Evolutionary conservation across 2,797 vertebrate genomes (phyloP).

Genomic region (Neosilurus hyrtlii): DNA sequence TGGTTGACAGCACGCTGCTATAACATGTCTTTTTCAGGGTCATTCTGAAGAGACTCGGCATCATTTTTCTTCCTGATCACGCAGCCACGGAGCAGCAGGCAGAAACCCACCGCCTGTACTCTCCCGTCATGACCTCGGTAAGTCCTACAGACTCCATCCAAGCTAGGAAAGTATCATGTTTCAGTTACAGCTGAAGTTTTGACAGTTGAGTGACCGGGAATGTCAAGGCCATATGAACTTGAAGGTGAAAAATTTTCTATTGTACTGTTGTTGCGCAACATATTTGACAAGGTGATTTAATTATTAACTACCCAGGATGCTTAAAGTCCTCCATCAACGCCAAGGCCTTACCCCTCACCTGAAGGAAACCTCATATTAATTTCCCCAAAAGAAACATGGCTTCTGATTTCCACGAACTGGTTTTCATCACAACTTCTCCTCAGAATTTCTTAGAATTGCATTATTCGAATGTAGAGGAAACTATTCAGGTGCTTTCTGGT

Average conservation of each 20-base stretch:
- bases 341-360: neutral
- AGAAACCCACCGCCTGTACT: slow-evolving; percentile 62
- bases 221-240: no score
- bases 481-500: neutral
- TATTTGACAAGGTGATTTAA: neutral
- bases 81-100: slow-evolving; percentile 62
- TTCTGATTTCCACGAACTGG: no score
- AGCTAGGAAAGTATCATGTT: neutral
- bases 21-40: slow-evolving; percentile 57
- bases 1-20: slow-evolving; percentile 11
- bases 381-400: no score
- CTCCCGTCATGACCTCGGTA: slow-evolving; percentile 70
- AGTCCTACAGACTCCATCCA: slow-evolving; percentile 50
- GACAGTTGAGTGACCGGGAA: neutral
- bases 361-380: neutral
- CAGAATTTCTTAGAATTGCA: no score
- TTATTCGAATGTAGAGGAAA: no score
- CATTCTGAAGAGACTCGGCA: slow-evolving; percentile 70
- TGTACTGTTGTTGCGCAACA: no score
- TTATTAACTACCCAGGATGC: neutral
- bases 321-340: neutral
- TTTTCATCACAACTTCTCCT: no score
- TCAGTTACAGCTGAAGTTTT: neutral
- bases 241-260: neutral
- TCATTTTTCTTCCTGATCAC: slow-evolving; percentile 64